Base-by-base conservation (phyloP, 1,140 invertebrate species). In the Propsilocerus akamusi region DNA sequence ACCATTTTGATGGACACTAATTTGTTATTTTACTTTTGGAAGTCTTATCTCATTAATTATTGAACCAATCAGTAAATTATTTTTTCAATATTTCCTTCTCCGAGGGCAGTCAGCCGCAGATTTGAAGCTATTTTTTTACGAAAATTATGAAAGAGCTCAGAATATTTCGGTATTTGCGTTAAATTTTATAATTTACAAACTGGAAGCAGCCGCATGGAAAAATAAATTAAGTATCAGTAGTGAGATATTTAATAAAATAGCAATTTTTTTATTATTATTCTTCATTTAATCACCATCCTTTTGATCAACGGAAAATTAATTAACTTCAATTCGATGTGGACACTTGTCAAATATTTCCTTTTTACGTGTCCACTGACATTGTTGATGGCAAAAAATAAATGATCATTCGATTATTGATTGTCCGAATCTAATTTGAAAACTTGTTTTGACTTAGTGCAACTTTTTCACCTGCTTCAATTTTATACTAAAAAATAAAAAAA, bases 221-320 rank as follows among this genome's bases (percentile, higher is more conserved):
- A 41, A 41, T 41, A 41, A n/a, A n/a, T n/a, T n/a, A n/a, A n/a
- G n/a, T n/a, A n/a, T n/a, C n/a, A n/a, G n/a, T n/a, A n/a, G n/a
- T n/a, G n/a, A n/a, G n/a, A n/a, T n/a, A n/a, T n/a, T n/a, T n/a
- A n/a, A n/a, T n/a, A n/a, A n/a, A n/a, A n/a, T n/a, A n/a, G n/a
- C n/a, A n/a, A n/a, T n/a, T 30, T 30, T 30, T 30, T 30, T 30
- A 11, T 30, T 6, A 30, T 30, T 30, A 30, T n/a, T 11, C 28
- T 11, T 30, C 12, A 20, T n/a, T 14, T 17, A 41, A 41, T 41
- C 34, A 41, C 17, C 34, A 41, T 41, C 34, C 34, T 41, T 41
- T 41, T 41, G 34, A 41, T 41, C 34, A 41, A 30, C n/a, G 28
- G 28, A 30, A 41, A 41, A 41, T 41, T 41, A 41, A 41, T 41